Conservation (phyloP, 2,888 invertebrate genomes). For the Thymelicus sylvestris region DNA sequence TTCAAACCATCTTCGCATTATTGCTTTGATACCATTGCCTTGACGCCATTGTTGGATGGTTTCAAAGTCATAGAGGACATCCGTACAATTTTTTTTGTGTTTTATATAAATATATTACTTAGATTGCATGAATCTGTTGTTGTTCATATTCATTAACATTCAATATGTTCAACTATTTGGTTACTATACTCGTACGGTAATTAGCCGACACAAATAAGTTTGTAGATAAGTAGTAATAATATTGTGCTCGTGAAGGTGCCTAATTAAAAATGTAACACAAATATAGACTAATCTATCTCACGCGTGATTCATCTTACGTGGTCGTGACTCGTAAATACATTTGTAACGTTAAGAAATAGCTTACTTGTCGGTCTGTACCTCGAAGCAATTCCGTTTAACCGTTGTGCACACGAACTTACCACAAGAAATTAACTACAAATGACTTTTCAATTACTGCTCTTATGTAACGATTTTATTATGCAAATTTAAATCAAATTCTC, state of each 20-base stretch:
- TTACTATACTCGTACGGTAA: background rate
- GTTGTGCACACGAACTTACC: conserved; percentile 24
- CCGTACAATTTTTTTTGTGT: too few species aligned
- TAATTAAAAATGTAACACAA: conserved; percentile 28
- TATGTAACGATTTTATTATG: conserved; percentile 17
- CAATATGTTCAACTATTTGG: too few species aligned
- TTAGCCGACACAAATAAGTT: conserved; percentile 36
- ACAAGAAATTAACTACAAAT: conserved; percentile 24
- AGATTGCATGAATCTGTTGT: too few species aligned
- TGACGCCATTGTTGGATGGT: too few species aligned
- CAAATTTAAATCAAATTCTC: conserved; percentile 14
- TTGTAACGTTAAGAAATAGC: conserved; percentile 23
- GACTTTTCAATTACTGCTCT: conserved; percentile 14
- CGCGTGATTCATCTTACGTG: conserved; percentile 29
- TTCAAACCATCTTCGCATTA: too few species aligned
- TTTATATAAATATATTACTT: too few species aligned
- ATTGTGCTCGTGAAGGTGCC: background rate
- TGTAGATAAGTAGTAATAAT: conserved; percentile 39
- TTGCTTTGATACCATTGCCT: too few species aligned
- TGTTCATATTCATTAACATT: too few species aligned
- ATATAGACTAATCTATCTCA: conserved; percentile 27
- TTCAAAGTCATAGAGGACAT: too few species aligned
- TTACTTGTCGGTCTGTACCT: conserved; percentile 25
- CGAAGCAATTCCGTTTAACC: conserved; percentile 25
- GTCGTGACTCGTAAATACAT: conserved; percentile 28